phyloP scores from a whole-genome alignment of 2,797 vertebrate genomes.

The Neoniphon sammara region DNA sequence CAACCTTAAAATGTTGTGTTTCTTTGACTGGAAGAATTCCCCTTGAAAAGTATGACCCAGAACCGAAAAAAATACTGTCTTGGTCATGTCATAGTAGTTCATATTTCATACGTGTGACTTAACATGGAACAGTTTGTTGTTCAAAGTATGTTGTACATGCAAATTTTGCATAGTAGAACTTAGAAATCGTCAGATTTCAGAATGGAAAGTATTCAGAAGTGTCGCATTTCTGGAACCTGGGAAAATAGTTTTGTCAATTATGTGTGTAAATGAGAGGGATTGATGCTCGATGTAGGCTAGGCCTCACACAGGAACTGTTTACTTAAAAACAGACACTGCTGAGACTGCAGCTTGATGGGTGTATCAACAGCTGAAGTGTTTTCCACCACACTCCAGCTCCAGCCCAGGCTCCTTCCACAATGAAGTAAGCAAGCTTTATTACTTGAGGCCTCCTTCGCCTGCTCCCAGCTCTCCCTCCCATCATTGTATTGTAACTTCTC shows the following conservation, averaged over 20 bases:
- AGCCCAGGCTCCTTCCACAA: conserved; percentile 53
- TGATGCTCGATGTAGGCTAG: conserved; percentile 27
- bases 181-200: too few relatives aligned
- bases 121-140: not conserved
- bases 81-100: not conserved
- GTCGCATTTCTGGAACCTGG: not conserved
- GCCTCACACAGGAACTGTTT: conserved; percentile 63
- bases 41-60: not conserved
- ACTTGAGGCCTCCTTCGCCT: conserved; percentile 43
- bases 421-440: conserved; percentile 65
- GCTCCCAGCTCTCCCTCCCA: conserved; percentile 31
- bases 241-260: conserved; percentile 17
- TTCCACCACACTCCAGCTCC: conserved; percentile 46
- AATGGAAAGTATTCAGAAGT: not conserved
- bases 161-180: not conserved
- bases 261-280: conserved; percentile 17
- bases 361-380: conserved; percentile 70
- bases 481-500: conserved; percentile 59
- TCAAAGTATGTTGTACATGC: not conserved
- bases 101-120: not conserved
- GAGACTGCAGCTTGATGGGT: conserved; percentile 54
- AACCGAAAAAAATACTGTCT: not conserved
- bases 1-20: too few relatives aligned
- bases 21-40: not conserved
- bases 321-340: conserved; percentile 54